phyloP scores from a whole-genome alignment of 1,140 invertebrate genomes.

The Littorina saxatilis region DNA sequence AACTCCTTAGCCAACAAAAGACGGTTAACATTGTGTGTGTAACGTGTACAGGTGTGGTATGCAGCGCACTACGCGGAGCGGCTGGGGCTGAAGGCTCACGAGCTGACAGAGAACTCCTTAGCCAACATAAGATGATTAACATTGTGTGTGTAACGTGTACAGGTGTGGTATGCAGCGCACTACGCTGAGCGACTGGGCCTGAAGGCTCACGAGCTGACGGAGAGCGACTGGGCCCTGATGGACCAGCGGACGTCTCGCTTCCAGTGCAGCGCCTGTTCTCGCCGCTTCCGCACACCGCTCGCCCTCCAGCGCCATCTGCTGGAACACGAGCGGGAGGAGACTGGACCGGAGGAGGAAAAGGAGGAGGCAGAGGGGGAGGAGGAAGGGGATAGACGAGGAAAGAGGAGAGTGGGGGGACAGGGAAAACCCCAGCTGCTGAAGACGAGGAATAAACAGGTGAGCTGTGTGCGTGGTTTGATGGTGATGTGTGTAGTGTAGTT shows the following conservation, averaged over 20 bases:
- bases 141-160: no score
- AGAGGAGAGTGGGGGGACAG: background rate
- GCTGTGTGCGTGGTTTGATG: background rate
- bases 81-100: no score
- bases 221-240: conserved; percentile 70
- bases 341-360: conserved; percentile 24
- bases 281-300: conserved; percentile 78
- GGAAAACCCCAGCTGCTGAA: conserved; percentile 12
- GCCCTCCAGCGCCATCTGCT: conserved; percentile 78
- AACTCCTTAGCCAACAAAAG: no score
- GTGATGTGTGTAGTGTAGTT: background rate
- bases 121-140: no score
- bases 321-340: conserved; percentile 75
- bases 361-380: conserved; percentile 7
- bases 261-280: conserved; percentile 81
- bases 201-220: conserved; percentile 71
- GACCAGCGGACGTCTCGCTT: conserved; percentile 72
- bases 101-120: conserved; percentile 72
- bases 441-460: conserved; percentile 13
- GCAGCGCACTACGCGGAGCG: no score
- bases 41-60: no score
- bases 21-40: no score
- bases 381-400: conserved; percentile 35
- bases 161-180: conserved; percentile 80
- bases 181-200: conserved; percentile 80